Percentiles rank a stretch among this genome's conserved stretches.
Evolutionary conservation across 2,113 vertebrate genomes (phyloP).

Genomic region (Alces alces): DNA sequence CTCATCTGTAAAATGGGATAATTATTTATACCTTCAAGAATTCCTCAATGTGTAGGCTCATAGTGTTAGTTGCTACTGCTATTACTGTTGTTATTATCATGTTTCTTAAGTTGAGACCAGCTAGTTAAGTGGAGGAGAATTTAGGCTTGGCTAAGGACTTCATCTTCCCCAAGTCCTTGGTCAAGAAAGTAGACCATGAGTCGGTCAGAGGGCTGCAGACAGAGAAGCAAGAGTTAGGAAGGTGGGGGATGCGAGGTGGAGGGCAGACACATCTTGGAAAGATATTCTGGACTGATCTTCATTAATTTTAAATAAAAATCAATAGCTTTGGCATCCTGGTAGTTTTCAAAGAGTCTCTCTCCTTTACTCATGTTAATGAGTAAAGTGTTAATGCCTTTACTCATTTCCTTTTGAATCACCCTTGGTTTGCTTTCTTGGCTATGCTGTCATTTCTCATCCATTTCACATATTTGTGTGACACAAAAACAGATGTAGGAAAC

Average conservation of each 20-base stretch:
- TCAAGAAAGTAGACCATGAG: neutral
- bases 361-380: neutral
- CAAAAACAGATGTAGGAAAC: neutral
- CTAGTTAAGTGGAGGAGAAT: neutral
- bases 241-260: neutral
- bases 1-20: neutral
- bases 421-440: neutral
- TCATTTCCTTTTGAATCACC: neutral
- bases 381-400: neutral
- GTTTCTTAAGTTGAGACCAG: neutral
- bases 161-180: neutral
- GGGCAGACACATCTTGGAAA: neutral
- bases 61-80: neutral
- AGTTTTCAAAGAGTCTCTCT: neutral
- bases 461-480: neutral
- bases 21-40: neutral
- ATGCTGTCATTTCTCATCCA: neutral
- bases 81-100: neutral
- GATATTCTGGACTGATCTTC: neutral
- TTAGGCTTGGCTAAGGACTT: neutral
- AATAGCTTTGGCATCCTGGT: neutral
- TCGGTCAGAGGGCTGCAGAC: neutral
- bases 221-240: neutral
- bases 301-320: neutral
- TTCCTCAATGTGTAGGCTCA: neutral